phyloP scores from a whole-genome alignment of 1,140 invertebrate species.

The Conopomorpha cramerella region DNA sequence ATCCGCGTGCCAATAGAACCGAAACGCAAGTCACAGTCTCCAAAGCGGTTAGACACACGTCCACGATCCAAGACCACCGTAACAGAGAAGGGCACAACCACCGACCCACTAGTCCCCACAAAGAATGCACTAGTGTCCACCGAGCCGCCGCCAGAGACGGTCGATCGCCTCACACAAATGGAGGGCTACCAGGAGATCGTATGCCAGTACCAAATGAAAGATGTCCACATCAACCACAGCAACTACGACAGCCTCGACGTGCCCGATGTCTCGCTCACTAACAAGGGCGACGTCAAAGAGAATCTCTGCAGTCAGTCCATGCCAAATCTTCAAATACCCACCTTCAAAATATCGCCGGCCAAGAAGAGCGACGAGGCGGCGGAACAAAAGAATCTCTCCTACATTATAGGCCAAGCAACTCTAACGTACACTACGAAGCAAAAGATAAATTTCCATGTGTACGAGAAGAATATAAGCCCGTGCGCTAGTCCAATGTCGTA shows the following conservation, averaged over 20 bases:
- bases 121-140: no score
- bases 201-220: no score
- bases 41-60: no score
- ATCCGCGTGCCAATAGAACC: no score
- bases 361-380: constrained; percentile 13
- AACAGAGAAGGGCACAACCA: no score
- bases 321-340: constrained; percentile 21
- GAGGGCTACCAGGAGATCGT: no score
- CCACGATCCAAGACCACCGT: no score
- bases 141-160: no score
- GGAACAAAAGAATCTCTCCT: constrained; percentile 22
- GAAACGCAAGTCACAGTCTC: no score
- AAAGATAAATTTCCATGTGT: constrained; percentile 41
- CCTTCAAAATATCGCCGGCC: constrained; percentile 11
- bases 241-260: constrained; percentile 45
- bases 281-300: constrained; percentile 21
- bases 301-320: constrained; percentile 21
- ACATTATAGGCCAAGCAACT: constrained; percentile 34
- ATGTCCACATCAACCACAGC: no score
- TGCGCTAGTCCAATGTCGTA: constrained; percentile 21
- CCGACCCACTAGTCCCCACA: no score
- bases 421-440: constrained; percentile 45
- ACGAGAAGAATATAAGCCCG: constrained; percentile 18
- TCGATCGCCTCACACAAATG: no score
- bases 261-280: constrained; percentile 43